These are phyloP conservation scores for Lates calcarifer DNA, from an alignment of 2,113 vertebrate genomes.

Conservation along the genomic window DNA sequence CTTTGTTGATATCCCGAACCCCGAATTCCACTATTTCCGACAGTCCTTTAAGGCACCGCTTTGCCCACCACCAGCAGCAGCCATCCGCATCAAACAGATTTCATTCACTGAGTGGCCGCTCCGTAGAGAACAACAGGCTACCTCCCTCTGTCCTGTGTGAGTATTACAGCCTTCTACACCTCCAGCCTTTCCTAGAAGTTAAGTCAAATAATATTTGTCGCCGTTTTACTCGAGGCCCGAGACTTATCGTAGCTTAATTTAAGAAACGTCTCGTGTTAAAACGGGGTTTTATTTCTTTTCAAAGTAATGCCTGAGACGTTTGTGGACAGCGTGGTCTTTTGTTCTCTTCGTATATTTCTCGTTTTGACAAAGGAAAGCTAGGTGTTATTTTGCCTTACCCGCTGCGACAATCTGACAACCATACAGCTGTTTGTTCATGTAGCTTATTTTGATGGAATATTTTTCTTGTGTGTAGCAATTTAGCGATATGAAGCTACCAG, in stretches of 20 bases:
- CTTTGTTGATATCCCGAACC: not conserved
- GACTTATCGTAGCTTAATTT: not conserved
- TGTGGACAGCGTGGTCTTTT: constrained; percentile 78
- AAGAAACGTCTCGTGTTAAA: not conserved
- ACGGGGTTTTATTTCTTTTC: constrained; percentile 30
- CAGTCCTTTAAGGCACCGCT: not conserved
- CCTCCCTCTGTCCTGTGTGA: constrained; percentile 79
- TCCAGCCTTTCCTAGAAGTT: constrained; percentile 18
- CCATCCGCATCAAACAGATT: constrained; percentile 40
- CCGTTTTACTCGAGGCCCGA: not conserved
- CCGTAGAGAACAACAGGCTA: constrained; percentile 79
- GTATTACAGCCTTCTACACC: constrained; percentile 51
- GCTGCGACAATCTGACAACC: constrained; percentile 39
- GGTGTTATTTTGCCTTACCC: constrained; percentile 9
- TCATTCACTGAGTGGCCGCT: constrained; percentile 77
- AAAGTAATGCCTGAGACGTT: constrained; percentile 66
- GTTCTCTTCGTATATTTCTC: constrained; percentile 72
- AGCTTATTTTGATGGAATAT: not conserved
- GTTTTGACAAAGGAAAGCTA: constrained; percentile 61
- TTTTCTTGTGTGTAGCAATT: not conserved
- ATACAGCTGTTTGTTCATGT: not conserved
- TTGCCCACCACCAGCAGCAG: constrained; percentile 61
- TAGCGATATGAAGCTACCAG: not conserved
- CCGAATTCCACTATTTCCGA: not conserved
- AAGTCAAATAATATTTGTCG: not conserved